Evolutionary conservation across 2,888 invertebrate species (phyloP).

Genomic region (Gonocerus acuteangulatus): DNA sequence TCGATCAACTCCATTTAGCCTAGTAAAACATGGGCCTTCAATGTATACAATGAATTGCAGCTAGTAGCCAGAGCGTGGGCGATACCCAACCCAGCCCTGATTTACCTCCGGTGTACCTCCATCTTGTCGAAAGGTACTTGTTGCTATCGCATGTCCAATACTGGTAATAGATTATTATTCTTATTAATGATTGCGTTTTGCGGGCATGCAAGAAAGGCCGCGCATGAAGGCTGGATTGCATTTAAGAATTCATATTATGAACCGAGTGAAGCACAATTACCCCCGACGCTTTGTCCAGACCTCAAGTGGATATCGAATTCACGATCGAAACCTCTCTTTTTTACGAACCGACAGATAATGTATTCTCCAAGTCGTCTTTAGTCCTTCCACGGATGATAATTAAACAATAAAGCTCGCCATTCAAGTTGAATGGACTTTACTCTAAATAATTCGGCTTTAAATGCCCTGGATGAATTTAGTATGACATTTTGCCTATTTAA

Average conservation of each 20-base stretch:
- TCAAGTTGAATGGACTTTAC: background rate
- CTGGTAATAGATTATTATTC: conserved; percentile 27
- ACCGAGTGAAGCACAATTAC: background rate
- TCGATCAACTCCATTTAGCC: too few species aligned
- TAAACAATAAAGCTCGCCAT: background rate
- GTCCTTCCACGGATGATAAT: background rate
- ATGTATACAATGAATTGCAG: too few species aligned
- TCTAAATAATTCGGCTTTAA: too few species aligned
- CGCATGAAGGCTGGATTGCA: background rate
- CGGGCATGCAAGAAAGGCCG: background rate
- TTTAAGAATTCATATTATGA: background rate
- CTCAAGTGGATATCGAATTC: background rate
- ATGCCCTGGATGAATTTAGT: too few species aligned
- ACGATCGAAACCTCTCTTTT: background rate
- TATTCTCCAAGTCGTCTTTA: background rate
- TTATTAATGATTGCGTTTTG: conserved; percentile 24
- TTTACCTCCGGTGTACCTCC: too few species aligned
- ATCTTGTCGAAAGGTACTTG: conserved; percentile 12
- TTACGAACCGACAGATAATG: background rate
- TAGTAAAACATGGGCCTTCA: too few species aligned
- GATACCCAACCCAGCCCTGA: too few species aligned
- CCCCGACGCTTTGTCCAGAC: background rate
- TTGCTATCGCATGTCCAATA: conserved; percentile 30
- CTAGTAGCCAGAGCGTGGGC: too few species aligned
- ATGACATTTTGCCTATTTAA: too few species aligned